Base-by-base conservation (phyloP, 1,140 invertebrate genomes). In the Drosophila biarmipes region DNA sequence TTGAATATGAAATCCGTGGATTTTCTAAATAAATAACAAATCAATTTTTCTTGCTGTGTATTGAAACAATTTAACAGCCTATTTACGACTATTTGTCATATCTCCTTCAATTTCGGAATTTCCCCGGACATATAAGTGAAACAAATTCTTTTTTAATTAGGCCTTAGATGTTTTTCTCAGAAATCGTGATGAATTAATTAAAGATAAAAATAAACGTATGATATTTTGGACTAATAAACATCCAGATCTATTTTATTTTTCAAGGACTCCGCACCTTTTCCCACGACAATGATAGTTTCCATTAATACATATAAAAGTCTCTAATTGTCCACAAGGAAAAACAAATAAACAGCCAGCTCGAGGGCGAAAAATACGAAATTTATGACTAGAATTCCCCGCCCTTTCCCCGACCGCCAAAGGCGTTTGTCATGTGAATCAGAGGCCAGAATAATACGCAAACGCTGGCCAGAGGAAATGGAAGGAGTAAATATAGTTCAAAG, bases 401-500 rank as follows among this genome's bases (percentile, higher is more conserved):
- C 10, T 31, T 11, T 6, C 5, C 31, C 2, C 57, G 15, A n/a
- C 19, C 15, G 1, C 14, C 12, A 2, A 21, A 21, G 3, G 5
- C 29, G 17, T 11, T 35, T 31, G 43, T 49, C 35, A 42, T 43
- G 57, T 64, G 49, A 68, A 42, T 56, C 37, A 71, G 45, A 58
- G 31, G 15, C 21, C 34, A 46, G 31, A 49, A 49, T 43, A 29
- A 74, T 24, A 15, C 24, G 38, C 8, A 34, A 24, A 17, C 34
- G 24, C 56, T 15, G 55, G 68, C 73, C 78, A 73, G 78, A 64
- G 62, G 73, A 75, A 82, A 62, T 55, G 51, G 43, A 56, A 38
- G 63, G 43, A 78, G 63, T 80, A 80, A 77, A 85, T 86, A 86
- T 75, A 76, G 72, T 75, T 75, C 49, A 67, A 67, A 75, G 59